Evolutionary conservation across 2,113 vertebrate genomes (phyloP).

Genomic region (Rissa tridactyla): DNA sequence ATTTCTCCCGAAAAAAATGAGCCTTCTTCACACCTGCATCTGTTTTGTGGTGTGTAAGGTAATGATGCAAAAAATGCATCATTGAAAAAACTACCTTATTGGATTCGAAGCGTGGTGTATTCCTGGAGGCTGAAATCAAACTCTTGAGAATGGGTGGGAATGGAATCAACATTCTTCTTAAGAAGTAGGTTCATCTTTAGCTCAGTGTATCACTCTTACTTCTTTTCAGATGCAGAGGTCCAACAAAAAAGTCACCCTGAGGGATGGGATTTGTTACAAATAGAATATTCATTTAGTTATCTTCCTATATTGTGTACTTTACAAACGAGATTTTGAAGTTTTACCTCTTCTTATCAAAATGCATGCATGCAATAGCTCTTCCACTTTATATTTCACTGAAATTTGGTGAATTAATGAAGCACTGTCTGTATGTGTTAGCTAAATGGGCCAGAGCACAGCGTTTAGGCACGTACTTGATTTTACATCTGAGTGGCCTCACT

Average conservation of each 20-base stretch:
- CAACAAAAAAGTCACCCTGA: not conserved
- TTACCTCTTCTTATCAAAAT: not conserved
- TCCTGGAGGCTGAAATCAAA: not conserved
- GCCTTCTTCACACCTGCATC: not conserved
- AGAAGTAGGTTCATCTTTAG: not conserved
- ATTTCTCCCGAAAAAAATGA: not conserved
- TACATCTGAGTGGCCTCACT: not conserved
- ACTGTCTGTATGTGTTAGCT: not conserved
- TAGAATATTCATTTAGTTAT: not conserved
- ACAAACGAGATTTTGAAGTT: not conserved
- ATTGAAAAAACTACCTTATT: not conserved
- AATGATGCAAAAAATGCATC: not conserved
- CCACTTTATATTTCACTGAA: not conserved
- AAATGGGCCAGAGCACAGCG: not conserved
- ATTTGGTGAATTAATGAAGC: not conserved
- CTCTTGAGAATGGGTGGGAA: not conserved
- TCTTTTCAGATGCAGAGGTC: not conserved
- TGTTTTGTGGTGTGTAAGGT: not conserved
- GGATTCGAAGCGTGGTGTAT: not conserved
- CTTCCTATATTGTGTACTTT: not conserved
- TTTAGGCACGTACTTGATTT: not conserved
- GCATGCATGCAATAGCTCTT: not conserved
- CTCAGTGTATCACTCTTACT: not conserved
- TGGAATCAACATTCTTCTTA: not conserved
- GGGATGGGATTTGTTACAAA: not conserved